These are phyloP conservation scores for Eira barbara DNA, from an alignment of 2,113 vertebrate genomes.

Conservation along the genomic window DNA sequence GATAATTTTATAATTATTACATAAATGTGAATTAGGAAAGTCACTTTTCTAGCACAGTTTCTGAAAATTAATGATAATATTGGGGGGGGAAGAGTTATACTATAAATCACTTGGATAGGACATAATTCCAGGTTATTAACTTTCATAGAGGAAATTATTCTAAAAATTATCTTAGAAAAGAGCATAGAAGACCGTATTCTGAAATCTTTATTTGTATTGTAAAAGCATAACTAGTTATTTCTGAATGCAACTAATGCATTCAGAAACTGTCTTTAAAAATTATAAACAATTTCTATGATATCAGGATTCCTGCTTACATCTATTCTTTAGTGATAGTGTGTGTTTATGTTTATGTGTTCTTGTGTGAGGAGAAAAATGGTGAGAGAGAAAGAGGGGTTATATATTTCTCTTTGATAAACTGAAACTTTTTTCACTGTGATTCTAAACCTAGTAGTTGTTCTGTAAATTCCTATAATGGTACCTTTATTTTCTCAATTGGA, in stretches of 20 bases:
- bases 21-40: neutral
- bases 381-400: neutral
- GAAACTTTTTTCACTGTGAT: neutral
- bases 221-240: neutral
- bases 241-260: neutral
- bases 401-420: neutral
- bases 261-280: neutral
- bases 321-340: neutral
- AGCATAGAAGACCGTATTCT: neutral
- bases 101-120: neutral
- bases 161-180: neutral
- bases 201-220: neutral
- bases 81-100: accelerated
- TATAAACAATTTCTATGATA: neutral
- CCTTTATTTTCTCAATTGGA: conserved; percentile 58
- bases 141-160: neutral
- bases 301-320: neutral
- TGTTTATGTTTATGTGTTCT: neutral
- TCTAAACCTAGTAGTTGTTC: conserved; percentile 5
- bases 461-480: neutral
- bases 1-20: neutral
- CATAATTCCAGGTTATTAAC: neutral
- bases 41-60: neutral
- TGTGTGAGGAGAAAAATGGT: neutral
- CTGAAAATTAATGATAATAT: neutral